Base-by-base conservation (phyloP, 1,140 invertebrate genomes). In the Scaptomyza hsui region DNA sequence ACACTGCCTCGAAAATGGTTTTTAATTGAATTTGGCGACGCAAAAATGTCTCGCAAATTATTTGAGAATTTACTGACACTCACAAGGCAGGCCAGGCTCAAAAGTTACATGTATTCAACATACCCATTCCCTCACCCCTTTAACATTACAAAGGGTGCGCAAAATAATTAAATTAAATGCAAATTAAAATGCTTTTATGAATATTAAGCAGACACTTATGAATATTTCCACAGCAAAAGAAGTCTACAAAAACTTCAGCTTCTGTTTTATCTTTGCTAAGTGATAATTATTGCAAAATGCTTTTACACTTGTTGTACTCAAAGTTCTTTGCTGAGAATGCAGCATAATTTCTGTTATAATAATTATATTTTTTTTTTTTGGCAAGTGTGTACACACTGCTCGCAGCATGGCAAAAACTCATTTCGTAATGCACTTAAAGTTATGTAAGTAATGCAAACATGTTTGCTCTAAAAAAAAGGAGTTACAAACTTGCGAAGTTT, bases 151-250 rank as follows among this genome's bases (percentile, higher is more conserved):
- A n/a, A 29, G 65, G 45, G 39, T 37, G 9, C 48, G 29, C 39
- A 61, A 61, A 45, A 62, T 69, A 69, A 82, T 82, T 70, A 55
- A 82, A 82, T 82, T 82, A 82, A 78, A 78, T 82, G 65, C 57
- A 82, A 82, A 82, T 82, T 77, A 82, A 82, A 82, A 82, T 82
- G 78, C 78, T 82, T 82, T 82, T 78, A 82, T 82, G 74, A 74
- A 82, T 75, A 82, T 78, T 82, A 82, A 78, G 68, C 45, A 60
- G 18, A 52, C 52, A 67, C 74, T 77, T 60, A 39, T 49, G 48
- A 49, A 68, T 52, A 44, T 68, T 68, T 48, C 21, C 32, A 57
- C 16, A 15, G 49, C 41, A n/a, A 47, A 47, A 47, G 19, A n/a
- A 24, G 3, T 39, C 16, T 18, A 19, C 21, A n/a, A 9, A 13